Base-by-base conservation (phyloP, 2,888 invertebrate species). In the Netelia inedita region DNA sequence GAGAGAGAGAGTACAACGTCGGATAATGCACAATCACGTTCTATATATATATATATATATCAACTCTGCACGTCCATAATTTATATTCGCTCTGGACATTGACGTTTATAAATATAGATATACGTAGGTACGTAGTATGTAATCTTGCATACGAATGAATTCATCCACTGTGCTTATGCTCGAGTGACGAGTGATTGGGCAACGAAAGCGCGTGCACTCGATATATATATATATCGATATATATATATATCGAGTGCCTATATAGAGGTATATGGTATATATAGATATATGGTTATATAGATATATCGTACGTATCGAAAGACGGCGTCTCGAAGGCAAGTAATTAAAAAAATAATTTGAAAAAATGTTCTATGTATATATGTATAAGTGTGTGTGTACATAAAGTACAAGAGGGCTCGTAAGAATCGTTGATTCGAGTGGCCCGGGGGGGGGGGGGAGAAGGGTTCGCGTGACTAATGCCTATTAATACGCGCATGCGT, bases 101-200 rank as follows among this genome's bases (percentile, higher is more conserved):
- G 57, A 57, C 19, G 21, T 16, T n/a, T 57, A 57, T 57, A 57
- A 19, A 5, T 57, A 8, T 41, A 21, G 14, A 68, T 59, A 21
- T 59, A 14, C 8, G 61, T 28, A 65, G 57, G 55, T 74, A 79
- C 68, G 46, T 46, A 14, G 55, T 74, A 79, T 73, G 46, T 46
- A 14, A 71, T 65, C 43, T 55, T 66, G 53, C 61, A 65, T 57
- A 72, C 69, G 71, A 75, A 65, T 83, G 79, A 83, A 83, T 83
- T 83, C 79, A 57, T 65, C 35, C 65, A 66, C 79, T 63, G 73
- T 55, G 63, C 69, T 43, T 19, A 2, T 16, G 57, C 83, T 46
- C 61, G 74, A 66, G 83, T 75, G 71, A 83, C 71, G 79, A 83
- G 75, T 66, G 71, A 79, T 75, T 74, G 79, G 41, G 65, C 75